These are phyloP conservation scores for Balaeniceps rex DNA, from an alignment of 2,113 vertebrate genomes.

Conservation along the genomic window DNA sequence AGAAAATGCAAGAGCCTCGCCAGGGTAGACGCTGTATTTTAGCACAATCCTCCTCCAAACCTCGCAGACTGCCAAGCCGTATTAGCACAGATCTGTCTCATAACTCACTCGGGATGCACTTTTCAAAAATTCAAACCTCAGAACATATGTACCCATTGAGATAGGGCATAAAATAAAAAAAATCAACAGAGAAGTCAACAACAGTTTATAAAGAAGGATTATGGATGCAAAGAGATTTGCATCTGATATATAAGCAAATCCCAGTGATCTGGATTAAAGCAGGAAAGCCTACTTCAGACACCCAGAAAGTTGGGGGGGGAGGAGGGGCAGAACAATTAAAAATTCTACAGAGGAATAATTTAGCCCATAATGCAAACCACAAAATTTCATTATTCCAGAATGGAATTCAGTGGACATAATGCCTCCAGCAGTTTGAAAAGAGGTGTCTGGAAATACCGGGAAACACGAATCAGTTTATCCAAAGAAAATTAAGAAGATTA, in stretches of 20 bases:
- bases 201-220: slow-evolving; percentile 42
- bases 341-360: background rate
- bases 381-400: background rate
- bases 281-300: slow-evolving; percentile 31
- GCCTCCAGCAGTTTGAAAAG: background rate
- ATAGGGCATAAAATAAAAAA: background rate
- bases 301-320: background rate
- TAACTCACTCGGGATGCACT: background rate
- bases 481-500: background rate
- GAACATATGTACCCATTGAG: background rate
- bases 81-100: background rate
- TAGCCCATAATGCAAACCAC: background rate
- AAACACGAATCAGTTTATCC: background rate
- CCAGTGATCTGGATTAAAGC: slow-evolving; percentile 47
- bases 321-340: background rate
- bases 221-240: slow-evolving; percentile 37
- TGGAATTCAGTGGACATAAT: background rate
- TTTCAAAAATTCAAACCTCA: background rate
- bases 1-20: background rate
- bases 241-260: slow-evolving; percentile 48
- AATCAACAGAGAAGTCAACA: background rate
- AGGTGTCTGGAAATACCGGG: background rate
- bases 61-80: background rate
- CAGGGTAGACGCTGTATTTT: background rate
- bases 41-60: background rate